Evolutionary conservation across 2,113 vertebrate genomes (phyloP).

Genomic region (Protobothrops mucrosquamatus): DNA sequence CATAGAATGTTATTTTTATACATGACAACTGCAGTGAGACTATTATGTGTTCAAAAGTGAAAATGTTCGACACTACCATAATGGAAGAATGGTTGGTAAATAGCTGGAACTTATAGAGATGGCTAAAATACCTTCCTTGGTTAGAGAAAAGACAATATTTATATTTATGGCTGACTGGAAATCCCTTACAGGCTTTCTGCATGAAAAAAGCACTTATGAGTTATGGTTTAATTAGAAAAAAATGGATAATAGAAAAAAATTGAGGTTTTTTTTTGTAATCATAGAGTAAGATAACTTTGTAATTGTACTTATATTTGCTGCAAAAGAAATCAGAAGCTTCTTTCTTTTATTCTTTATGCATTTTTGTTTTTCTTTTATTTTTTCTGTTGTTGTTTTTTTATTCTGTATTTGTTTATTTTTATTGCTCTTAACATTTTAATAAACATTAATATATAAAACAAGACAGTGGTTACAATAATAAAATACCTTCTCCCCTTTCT

Average conservation of each 20-base stretch:
- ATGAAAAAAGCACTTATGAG: background rate
- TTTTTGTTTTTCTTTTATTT: background rate
- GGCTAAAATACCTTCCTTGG: background rate
- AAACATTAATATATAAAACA: background rate
- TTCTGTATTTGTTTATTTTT: background rate
- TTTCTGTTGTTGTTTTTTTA: background rate
- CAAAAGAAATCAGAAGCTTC: background rate
- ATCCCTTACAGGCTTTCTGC: background rate
- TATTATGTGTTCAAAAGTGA: background rate
- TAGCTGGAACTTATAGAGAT: background rate
- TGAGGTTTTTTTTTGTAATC: background rate
- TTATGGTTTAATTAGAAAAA: background rate
- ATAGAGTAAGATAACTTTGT: background rate
- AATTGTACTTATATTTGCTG: background rate
- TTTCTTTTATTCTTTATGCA: background rate
- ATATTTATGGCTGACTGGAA: background rate
- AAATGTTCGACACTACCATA: background rate
- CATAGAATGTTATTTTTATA: background rate
- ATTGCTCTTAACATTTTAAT: background rate
- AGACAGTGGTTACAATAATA: background rate
- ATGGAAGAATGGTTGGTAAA: background rate
- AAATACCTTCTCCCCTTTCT: background rate
- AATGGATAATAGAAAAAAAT: background rate
- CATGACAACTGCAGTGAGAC: background rate
- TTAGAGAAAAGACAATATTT: background rate